phyloP scores from a whole-genome alignment of 2,797 vertebrate species.

The Chromis chromis region DNA sequence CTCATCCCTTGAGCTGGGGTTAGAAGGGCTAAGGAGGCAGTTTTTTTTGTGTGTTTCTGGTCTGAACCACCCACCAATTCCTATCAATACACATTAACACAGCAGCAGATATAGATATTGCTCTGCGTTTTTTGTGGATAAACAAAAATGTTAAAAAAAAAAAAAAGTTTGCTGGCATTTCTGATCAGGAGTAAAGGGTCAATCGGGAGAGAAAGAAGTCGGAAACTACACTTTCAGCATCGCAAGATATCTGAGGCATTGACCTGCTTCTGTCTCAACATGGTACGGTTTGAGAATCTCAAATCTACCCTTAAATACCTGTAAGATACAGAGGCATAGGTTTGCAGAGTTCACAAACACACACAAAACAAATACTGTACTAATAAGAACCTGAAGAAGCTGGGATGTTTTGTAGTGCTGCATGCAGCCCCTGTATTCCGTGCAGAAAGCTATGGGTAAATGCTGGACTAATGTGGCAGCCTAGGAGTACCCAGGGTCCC shows the following conservation, averaged over 20 bases:
- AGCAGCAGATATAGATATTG: conserved; percentile 27
- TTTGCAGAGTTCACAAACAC: conserved; percentile 12
- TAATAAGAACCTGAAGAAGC: conserved; percentile 10
- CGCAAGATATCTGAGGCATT: neutral
- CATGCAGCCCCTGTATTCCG: conserved; percentile 43
- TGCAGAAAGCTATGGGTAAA: conserved; percentile 74
- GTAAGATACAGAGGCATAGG: neutral
- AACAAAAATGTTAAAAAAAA: conserved; percentile 12
- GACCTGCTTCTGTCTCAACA: conserved; percentile 25
- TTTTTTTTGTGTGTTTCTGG: neutral
- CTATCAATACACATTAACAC: conserved; percentile 65
- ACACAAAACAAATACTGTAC: neutral
- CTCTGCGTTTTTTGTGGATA: conserved; percentile 21
- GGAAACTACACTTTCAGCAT: neutral
- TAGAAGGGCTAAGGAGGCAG: conserved; percentile 61
- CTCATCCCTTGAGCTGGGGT: conserved; percentile 73
- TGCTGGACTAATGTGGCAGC: conserved; percentile 78
- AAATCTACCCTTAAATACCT: conserved; percentile 8
- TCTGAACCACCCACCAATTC: conserved; percentile 54
- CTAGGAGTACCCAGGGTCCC: conserved; percentile 80
- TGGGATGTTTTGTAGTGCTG: conserved; percentile 27
- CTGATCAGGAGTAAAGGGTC: conserved; percentile 17
- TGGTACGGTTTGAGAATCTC: neutral
- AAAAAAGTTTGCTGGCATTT: conserved; percentile 18
- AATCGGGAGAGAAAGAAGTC: neutral